Evolutionary conservation across 2,888 invertebrate genomes (phyloP).

Genomic region (Harmothoe impar): DNA sequence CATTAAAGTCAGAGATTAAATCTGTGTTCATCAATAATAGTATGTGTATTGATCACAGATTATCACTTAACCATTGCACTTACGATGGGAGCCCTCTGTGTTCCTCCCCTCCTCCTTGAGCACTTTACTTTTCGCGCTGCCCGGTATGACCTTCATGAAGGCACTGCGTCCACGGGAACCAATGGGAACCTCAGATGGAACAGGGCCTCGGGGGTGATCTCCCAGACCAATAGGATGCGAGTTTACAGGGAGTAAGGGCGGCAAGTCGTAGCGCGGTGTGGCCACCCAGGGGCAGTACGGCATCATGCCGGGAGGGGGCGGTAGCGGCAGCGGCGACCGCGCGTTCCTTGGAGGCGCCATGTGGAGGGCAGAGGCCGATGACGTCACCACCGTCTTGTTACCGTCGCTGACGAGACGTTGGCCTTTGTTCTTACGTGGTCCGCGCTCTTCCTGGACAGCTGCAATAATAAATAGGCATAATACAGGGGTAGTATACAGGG

Average conservation of each 20-base stretch:
- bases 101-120: neutral
- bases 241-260: neutral
- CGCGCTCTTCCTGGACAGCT: slow-evolving; percentile 94
- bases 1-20: too few relatives aligned
- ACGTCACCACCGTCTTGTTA: neutral
- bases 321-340: neutral
- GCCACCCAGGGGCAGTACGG: slow-evolving; percentile 17
- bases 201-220: neutral
- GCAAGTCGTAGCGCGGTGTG: neutral
- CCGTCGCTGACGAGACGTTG: neutral
- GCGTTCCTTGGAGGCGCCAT: slow-evolving; percentile 11
- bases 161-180: slow-evolving; percentile 55
- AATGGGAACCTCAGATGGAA: slow-evolving; percentile 48
- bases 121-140: neutral
- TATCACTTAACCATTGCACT: neutral
- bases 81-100: neutral
- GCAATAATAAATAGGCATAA: slow-evolving; percentile 68
- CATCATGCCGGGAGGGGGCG: neutral
- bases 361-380: neutral
- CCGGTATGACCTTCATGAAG: slow-evolving; percentile 58
- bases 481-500: too few relatives aligned
- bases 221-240: neutral
- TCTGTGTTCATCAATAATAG: too few relatives aligned
- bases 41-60: too few relatives aligned
- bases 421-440: slow-evolving; percentile 87